Conservation (phyloP, 1,140 invertebrate genomes). For the Bombus waltoni region DNA sequence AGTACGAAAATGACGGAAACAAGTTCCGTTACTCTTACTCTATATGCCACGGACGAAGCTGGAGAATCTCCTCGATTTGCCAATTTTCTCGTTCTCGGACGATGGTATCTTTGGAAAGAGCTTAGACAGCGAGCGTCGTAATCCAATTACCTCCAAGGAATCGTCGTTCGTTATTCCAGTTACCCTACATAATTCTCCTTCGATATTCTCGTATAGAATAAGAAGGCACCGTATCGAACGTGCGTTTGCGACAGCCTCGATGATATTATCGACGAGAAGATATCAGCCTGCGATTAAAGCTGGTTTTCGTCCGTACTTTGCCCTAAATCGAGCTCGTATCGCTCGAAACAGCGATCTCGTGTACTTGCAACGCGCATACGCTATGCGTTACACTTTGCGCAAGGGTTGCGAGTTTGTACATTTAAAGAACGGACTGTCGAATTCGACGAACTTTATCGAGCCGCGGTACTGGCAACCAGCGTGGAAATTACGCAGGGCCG, state of each 20-base stretch:
- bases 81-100: not conserved
- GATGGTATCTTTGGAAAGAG: not conserved
- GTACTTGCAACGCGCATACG: too few species aligned
- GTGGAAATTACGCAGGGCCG: not conserved
- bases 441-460: not conserved
- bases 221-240: not conserved
- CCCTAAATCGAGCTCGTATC: too few species aligned
- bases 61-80: not conserved
- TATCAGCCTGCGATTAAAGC: not conserved
- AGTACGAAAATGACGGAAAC: not conserved
- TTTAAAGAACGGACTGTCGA: too few species aligned
- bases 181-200: not conserved
- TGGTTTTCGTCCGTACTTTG: not conserved
- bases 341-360: too few species aligned
- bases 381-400: too few species aligned
- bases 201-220: not conserved
- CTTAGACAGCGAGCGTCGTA: not conserved
- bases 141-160: slow-evolving; percentile 31
- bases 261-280: not conserved
- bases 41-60: not conserved
- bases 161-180: slow-evolving; percentile 13
- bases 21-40: not conserved
- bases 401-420: too few species aligned
- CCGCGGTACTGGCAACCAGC: not conserved
- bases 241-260: not conserved